Base-by-base conservation (phyloP, 1,140 invertebrate genomes). In the Tetramorium alpestre region DNA sequence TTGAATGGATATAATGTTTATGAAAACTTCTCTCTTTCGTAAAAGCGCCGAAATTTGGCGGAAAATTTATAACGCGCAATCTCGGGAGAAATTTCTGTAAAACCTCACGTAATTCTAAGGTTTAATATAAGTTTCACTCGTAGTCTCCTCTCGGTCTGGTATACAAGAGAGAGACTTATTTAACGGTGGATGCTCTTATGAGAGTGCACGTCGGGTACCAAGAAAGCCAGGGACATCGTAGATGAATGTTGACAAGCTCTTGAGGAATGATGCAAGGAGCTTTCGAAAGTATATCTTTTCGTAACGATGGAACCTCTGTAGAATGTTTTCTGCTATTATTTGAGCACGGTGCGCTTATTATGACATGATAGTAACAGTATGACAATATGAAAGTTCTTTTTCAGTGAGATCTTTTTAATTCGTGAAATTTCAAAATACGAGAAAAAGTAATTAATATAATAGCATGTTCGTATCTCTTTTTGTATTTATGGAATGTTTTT, bases 131-230 rank as follows among this genome's bases (percentile, higher is more conserved):
- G 84, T 87, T 85, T 87, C 41, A 73, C 44, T 25, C 70, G 3
- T 65, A 47, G 41, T 75, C 58, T 22, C 38, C 33, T 58, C 56
- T 28, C 73, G 25, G 7, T 7, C 49, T 44, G 80, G 51, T 69
- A 51, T 54, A 77, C 69, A 78, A 58, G 82, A 49, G 60, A 47
- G 58, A 78, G 56, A 58, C 75, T 81, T 90, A 77, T 90, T 87
- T 75, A 89, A 89, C 70, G 51, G 78, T 60, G 72, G 56, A 60
- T 60, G 88, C 78, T 80, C 86, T 89, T 89, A 87, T 65, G 77
- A 89, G 84, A 81, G 67, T 54, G 41, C 60, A 80, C 41, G 76
- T 77, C 62, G 75, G 60, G 77, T 41, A 75, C 54, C 54, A 62
- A 22, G 70, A 69, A 22, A 33, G 41, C 49, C 25, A 1, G 25